Evolutionary conservation across 2,797 vertebrate genomes (phyloP), one percentile per base, ranked within the genome.

Genomic region (Capromys pilorides): DNA sequence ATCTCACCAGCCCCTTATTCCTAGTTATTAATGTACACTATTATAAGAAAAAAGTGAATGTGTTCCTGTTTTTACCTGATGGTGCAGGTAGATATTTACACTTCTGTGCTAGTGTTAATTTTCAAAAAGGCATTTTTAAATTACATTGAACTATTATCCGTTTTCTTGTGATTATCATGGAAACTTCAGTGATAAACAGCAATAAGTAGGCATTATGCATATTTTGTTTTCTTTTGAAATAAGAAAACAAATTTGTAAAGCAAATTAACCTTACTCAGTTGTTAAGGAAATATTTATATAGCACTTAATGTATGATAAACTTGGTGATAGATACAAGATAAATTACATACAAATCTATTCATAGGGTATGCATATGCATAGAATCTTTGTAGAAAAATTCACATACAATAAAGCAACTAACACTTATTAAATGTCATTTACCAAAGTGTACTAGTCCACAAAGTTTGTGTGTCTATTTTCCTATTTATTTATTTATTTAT

Each of bases 21-120:
- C 39, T 77, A 85, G 24, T 90, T 97, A 80, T 87, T 59, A 45
- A 93, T 93, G 96, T 84, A 90, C 75, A 94, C 95, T 94, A 71
- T 39, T 93, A 83, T 93, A 88, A 88, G 82, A 97, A 66, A 77
- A 84, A 94, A 95, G 78, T 90, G 45, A 61, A 67, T 78, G n/a
- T 81, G 16, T 31, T 96, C 88, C 45, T 93, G 16, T 71, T 87
- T 26, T 49, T 86, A 79, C 73, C 86, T 86, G 78, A 96, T 5
- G 64, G n/a, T 94, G 14, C 45, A 92, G 75, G 33, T 86, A 51
- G 88, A 83, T 87, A 97, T 88, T 95, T 95, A 39, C 84, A 75
- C 61, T 96, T 62, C 57, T 96, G 82, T 91, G 45, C 54, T 96
- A 80, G 80, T 88, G 91, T 88, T 45, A 28, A 45, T 78, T 6